These are phyloP conservation scores for Cryptus armator DNA, from an alignment of 2,888 invertebrate species.

Conservation along the genomic window DNA sequence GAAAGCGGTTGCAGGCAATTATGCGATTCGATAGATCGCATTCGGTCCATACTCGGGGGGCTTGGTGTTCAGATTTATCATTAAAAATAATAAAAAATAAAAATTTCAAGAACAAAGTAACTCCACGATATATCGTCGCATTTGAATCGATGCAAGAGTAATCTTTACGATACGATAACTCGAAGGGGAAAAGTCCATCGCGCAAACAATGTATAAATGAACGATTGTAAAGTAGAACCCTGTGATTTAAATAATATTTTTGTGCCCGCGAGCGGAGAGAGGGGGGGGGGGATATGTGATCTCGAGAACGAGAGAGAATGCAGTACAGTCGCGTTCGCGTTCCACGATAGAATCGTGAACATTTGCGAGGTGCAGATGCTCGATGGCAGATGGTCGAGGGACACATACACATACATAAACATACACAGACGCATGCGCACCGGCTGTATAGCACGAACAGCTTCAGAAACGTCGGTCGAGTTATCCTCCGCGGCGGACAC, in stretches of 20 bases:
- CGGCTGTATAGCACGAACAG: slow-evolving; percentile 34
- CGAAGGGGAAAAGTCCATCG: background rate
- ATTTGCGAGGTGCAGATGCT: slow-evolving; percentile 71
- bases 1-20: background rate
- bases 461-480: slow-evolving; percentile 54
- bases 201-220: slow-evolving; percentile 33
- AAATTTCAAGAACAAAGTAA: background rate
- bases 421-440: slow-evolving; percentile 19
- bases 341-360: slow-evolving; percentile 66
- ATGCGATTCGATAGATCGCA: slow-evolving; percentile 48
- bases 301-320: slow-evolving; percentile 41
- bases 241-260: slow-evolving; percentile 35
- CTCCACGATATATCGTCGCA: background rate
- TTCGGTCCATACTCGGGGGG: slow-evolving; percentile 25
- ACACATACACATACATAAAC: slow-evolving; percentile 44
- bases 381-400: slow-evolving; percentile 75
- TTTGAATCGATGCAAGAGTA: background rate
- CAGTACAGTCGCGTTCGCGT: slow-evolving; percentile 58
- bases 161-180: background rate
- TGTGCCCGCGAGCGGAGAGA: background rate
- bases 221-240: slow-evolving; percentile 3
- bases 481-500: slow-evolving; percentile 68
- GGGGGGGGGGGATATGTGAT: background rate
- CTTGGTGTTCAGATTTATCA: slow-evolving; percentile 7
- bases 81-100: background rate